A percentile compares a stretch with the other conserved stretches of the same genome.
Evolutionary conservation across 2,113 vertebrate species (phyloP).

Genomic region (Otus sunia): DNA sequence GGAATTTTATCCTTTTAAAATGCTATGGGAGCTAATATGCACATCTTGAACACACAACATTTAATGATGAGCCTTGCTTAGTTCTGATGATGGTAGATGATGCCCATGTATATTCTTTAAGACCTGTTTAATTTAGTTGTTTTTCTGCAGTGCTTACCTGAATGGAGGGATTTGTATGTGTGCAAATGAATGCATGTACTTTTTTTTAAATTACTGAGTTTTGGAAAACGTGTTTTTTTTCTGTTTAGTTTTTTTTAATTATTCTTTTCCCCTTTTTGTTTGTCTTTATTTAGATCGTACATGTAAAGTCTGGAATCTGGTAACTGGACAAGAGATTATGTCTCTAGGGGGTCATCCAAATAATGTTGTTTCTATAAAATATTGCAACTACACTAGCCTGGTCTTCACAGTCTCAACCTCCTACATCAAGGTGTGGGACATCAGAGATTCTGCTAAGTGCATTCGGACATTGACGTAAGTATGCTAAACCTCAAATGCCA

Average conservation of each 20-base stretch:
- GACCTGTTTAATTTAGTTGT: not conserved
- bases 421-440: conserved; percentile 98
- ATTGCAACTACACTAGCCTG: conserved; percentile 90
- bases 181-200: not conserved
- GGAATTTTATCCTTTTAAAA: not conserved
- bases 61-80: not conserved
- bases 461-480: conserved; percentile 93
- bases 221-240: not conserved
- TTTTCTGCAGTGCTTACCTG: not conserved
- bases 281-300: conserved; percentile 84
- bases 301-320: conserved; percentile 99
- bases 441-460: conserved; percentile 95
- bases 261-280: not conserved
- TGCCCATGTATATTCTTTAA: not conserved
- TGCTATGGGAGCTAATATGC: not conserved
- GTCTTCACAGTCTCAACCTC: conserved; percentile 95
- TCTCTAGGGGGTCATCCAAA: conserved; percentile 85
- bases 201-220: not conserved
- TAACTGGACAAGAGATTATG: conserved; percentile 99
- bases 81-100: not conserved
- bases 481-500: not conserved
- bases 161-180: not conserved
- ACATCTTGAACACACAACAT: not conserved
- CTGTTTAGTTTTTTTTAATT: not conserved
- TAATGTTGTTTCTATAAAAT: conserved; percentile 93